Evolutionary conservation across 1,140 invertebrate species (phyloP).

Genomic region (Phocides pigmalion): DNA sequence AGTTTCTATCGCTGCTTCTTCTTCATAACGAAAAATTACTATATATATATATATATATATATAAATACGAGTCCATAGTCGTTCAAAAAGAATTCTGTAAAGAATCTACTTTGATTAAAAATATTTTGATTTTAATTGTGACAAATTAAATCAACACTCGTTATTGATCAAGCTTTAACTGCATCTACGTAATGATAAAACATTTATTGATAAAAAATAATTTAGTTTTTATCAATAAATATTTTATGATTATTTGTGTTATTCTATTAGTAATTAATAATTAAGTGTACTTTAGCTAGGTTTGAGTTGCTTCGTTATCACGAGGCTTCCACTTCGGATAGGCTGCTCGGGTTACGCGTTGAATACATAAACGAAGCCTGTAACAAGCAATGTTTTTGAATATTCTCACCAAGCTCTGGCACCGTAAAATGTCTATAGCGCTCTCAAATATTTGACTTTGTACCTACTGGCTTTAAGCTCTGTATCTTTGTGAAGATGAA

Average conservation of each 20-base stretch:
- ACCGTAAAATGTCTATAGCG: conserved; percentile 5
- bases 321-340: conserved; percentile 18
- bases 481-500: conserved; percentile 1
- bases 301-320: conserved; percentile 32
- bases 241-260: conserved; percentile 1
- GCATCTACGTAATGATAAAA: too few relatives aligned
- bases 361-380: conserved; percentile 30
- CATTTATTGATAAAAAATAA: too few relatives aligned
- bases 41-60: too few relatives aligned
- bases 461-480: neutral
- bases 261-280: conserved; percentile 13
- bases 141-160: too few relatives aligned
- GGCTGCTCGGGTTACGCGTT: conserved; percentile 9
- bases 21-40: too few relatives aligned
- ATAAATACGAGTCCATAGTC: too few relatives aligned
- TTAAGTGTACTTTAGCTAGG: conserved; percentile 24
- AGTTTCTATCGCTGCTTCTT: too few relatives aligned
- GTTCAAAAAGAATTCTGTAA: too few relatives aligned
- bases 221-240: neutral
- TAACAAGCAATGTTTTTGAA: conserved; percentile 21
- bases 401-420: conserved; percentile 2
- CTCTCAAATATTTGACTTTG: conserved; percentile 6
- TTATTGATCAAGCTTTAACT: too few relatives aligned
- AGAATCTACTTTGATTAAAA: too few relatives aligned
- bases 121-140: too few relatives aligned